Conservation (phyloP, 2,888 invertebrate species). For the Tuberolachnus salignus region DNA sequence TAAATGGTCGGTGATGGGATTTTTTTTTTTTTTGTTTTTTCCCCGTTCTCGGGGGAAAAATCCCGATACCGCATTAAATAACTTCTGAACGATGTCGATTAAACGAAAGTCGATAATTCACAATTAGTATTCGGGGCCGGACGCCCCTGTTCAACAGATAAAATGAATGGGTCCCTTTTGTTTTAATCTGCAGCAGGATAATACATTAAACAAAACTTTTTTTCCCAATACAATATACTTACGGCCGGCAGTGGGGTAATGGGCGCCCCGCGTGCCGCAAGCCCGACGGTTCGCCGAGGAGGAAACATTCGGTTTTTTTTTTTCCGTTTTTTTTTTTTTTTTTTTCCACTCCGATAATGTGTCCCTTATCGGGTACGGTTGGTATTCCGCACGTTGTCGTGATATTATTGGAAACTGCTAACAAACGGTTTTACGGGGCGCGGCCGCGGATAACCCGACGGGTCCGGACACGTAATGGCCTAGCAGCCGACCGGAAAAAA, state of each 20-base stretch:
- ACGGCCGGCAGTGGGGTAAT: conserved; percentile 1
- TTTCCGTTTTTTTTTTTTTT: too few relatives aligned
- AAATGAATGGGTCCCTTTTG: conserved; percentile 52
- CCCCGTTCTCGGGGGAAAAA: conserved; percentile 32
- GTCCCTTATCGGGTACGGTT: conserved; percentile 27
- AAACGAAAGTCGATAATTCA: conserved; percentile 56
- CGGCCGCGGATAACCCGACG: too few relatives aligned
- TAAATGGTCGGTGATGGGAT: conserved; percentile 8
- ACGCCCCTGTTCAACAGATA: conserved; percentile 50
- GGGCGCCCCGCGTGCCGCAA: background rate
- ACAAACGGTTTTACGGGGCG: too few relatives aligned
- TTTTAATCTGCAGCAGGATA: conserved; percentile 47
- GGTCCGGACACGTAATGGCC: too few relatives aligned
- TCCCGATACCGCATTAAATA: conserved; percentile 48
- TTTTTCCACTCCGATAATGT: conserved; percentile 39
- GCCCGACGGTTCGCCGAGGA: background rate
- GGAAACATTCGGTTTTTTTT: conserved; percentile 37
- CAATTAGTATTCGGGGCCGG: conserved; percentile 55
- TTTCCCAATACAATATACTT: background rate
- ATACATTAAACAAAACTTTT: conserved; percentile 53
- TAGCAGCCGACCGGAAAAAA: too few relatives aligned
- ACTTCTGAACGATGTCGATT: conserved; percentile 56
- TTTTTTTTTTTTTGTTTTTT: too few relatives aligned
- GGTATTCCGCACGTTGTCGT: background rate
- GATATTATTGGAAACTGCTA: background rate